These are phyloP conservation scores for Rhaphigaster nebulosa DNA, from an alignment of 2,888 invertebrate genomes.

Conservation along the genomic window DNA sequence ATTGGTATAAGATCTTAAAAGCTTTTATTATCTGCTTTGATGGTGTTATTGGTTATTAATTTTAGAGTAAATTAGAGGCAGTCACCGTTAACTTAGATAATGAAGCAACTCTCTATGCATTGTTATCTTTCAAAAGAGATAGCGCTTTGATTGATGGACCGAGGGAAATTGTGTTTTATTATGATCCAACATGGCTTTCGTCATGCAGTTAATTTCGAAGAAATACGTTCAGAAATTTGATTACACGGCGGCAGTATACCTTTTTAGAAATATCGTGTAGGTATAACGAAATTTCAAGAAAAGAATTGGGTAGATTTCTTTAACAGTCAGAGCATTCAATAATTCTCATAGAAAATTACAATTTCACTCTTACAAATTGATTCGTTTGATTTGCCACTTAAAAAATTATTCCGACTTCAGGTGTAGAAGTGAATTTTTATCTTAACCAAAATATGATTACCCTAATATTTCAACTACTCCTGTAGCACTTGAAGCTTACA, in stretches of 20 bases:
- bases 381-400: too few species aligned
- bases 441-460: not conserved
- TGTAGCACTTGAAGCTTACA: not conserved
- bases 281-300: too few species aligned
- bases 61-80: not conserved
- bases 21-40: not conserved
- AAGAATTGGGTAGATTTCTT: too few species aligned
- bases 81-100: conserved; percentile 21
- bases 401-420: too few species aligned
- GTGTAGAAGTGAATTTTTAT: not conserved
- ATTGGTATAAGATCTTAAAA: not conserved
- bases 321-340: too few species aligned
- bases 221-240: not conserved
- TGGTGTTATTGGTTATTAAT: not conserved
- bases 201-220: not conserved
- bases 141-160: conserved; percentile 19
- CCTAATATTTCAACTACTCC: not conserved
- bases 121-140: conserved; percentile 43
- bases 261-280: too few species aligned
- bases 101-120: not conserved
- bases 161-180: conserved; percentile 5
- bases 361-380: too few species aligned
- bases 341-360: too few species aligned
- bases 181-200: not conserved
- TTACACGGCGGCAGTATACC: not conserved